Conservation (phyloP, 2,888 invertebrate genomes). For the Amphipyra tragopoginis region DNA sequence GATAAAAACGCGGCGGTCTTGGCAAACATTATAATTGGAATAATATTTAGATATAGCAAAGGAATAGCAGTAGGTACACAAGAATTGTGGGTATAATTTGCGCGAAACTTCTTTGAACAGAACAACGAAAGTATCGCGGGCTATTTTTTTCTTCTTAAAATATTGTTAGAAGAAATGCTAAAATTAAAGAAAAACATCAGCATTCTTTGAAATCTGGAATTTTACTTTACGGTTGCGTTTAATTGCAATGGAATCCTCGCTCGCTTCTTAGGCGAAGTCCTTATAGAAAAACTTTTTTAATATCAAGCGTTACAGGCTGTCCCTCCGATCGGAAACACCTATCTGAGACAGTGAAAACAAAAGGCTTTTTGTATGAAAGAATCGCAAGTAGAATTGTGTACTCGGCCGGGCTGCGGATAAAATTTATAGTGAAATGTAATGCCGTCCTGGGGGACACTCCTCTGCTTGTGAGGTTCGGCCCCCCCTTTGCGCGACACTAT, state of each 20-base stretch:
- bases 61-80: too few species aligned
- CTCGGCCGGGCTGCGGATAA: slow-evolving; percentile 71
- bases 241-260: slow-evolving; percentile 76
- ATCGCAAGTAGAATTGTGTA: slow-evolving; percentile 76
- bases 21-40: too few species aligned
- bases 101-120: too few species aligned
- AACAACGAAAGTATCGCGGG: slow-evolving; percentile 8
- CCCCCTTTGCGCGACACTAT: slow-evolving; percentile 65
- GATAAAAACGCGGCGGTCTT: too few species aligned
- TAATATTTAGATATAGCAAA: too few species aligned
- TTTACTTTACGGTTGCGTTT: slow-evolving; percentile 69
- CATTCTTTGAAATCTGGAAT: slow-evolving; percentile 57
- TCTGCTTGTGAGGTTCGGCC: slow-evolving; percentile 63
- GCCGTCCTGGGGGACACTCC: slow-evolving; percentile 72
- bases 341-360: slow-evolving; percentile 79
- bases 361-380: slow-evolving; percentile 80
- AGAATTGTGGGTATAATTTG: too few species aligned
- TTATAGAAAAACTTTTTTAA: slow-evolving; percentile 88
- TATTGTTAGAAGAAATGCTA: slow-evolving; percentile 32
- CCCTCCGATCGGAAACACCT: slow-evolving; percentile 82
- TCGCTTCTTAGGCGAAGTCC: slow-evolving; percentile 68
- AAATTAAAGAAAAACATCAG: slow-evolving; percentile 45
- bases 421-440: slow-evolving; percentile 81
- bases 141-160: slow-evolving; percentile 9
- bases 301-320: slow-evolving; percentile 82